Evolutionary conservation across 2,113 vertebrate genomes (phyloP).

Genomic region (Ailuropoda melanoleuca): DNA sequence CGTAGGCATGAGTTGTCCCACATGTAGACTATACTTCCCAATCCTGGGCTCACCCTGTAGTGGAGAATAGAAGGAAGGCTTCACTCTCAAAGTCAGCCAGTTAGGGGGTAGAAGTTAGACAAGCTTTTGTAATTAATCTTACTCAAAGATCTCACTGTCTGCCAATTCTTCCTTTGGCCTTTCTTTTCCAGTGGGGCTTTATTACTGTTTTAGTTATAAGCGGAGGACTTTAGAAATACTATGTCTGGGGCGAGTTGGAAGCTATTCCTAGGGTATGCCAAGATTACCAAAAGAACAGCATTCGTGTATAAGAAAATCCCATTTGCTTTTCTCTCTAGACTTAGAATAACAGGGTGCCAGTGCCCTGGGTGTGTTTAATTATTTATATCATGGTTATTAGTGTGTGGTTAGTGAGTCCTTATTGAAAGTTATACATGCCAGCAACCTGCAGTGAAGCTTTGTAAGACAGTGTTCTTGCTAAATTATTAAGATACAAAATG

Average conservation of each 20-base stretch:
- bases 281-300: neutral
- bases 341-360: neutral
- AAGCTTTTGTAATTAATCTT: neutral
- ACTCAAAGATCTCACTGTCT: neutral
- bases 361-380: slow-evolving; percentile 48
- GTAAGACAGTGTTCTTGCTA: slow-evolving; percentile 63
- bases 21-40: neutral
- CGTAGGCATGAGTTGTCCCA: neutral
- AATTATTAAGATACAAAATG: slow-evolving; percentile 70
- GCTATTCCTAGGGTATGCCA: neutral
- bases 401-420: slow-evolving; percentile 19
- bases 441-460: slow-evolving; percentile 52
- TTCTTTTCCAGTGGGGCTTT: neutral
- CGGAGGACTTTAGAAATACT: neutral
- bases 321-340: slow-evolving; percentile 32
- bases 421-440: slow-evolving; percentile 58
- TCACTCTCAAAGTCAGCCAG: neutral
- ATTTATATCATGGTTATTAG: slow-evolving; percentile 56
- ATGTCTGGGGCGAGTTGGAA: neutral
- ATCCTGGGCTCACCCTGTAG: neutral
- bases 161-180: neutral
- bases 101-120: neutral
- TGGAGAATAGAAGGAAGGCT: neutral
- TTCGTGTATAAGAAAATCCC: neutral
- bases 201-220: neutral